Base-by-base conservation (phyloP, 2,797 vertebrate genomes). In the Glossophaga mutica region DNA sequence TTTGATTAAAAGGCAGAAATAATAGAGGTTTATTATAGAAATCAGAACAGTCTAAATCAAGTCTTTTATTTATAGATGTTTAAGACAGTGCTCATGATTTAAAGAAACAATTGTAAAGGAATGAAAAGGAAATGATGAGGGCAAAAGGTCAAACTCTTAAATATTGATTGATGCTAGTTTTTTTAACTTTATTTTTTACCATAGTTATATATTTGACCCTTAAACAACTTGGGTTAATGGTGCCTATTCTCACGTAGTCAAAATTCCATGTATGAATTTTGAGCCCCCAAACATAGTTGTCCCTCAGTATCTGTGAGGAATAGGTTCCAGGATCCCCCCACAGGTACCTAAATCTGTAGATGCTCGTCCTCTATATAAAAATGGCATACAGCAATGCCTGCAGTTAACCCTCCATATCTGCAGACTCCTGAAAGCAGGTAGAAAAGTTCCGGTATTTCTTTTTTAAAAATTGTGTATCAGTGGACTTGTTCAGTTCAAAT, bases 1-100 rank as follows among this genome's bases (percentile, higher is more conserved):
- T 84, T 96, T 67, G 78, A 93, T 76, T 96, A 74, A 85, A 19
- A 73, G 52, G 18, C 16, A 76, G 24, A 42, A 70, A 50, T 46
- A 79, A 44, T 7, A 73, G 57, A 87, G 7, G 10, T 52, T 79
- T 65, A 79, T 76, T 94, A 81, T 10, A 74, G 48, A 95, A 88
- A 70, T 94, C 59, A 67, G 19, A 89, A 24, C 46, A 87, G 21
- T 55, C 6, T 16, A 83, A 78, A 52, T 46, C 32, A 81, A 90
- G 48, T 9, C 32, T 87, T 91, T 78, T 68, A 62, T 87, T 90
- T 77, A 67, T 57, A 87, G 44, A n/a, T 90, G 2, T 46, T 89
- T 94, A 85, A 88, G 22, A 68, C 2, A 78, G 29, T 74, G 16
- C 55, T 91, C 3, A 83, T 83, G 70, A 70, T 91, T 94, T 92